Base-by-base conservation (phyloP, 2,888 invertebrate genomes). In the Volucella inanis region DNA sequence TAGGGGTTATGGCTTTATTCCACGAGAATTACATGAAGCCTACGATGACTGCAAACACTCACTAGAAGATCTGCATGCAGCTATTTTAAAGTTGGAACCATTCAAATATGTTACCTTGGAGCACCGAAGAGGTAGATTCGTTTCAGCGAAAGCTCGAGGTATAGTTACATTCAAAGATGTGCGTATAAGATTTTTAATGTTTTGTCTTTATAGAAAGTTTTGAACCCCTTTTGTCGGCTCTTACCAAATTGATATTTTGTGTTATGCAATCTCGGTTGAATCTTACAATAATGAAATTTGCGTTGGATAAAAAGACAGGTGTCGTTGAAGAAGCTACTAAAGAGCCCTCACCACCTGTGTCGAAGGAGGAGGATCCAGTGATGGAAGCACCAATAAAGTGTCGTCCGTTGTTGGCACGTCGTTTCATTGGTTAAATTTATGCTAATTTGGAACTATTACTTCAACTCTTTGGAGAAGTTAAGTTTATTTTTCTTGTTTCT, bases 111-210 rank as follows among this genome's bases (percentile, higher is more conserved):
- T 70, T 10, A 14, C 39, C 4, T 1, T 84, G 22, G 84, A 84
- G 47, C 84, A 84, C 49, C 84, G 75, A 3, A 80, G 43, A 9
- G 80, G 80, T 2, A 55, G 55, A 50, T 84, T 80, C 8, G 38
- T 84, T 1, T 38, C 61, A 9, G 0, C 1, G 0, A 80, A 76
- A 14, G 52, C 55, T 2, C 54, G 61, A 3, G 75, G 83, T 83
- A 68, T 64, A 47, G 4, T n/a, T 43, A 9, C 0, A 22, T 47
- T 10, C 39, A 1, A 15, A n/a, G 49, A 15, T 14, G 10, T 50
- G 1, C 8, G 6, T 31, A 6, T 31, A 31, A 6, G 6, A 8
- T 12, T 15, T 49, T 22, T 14, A 3, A n/a, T 11, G 15, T 55
- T n/a, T 54, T 0, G 1, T 54, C 6, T 59, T 11, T 12, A 14